Base-by-base conservation (phyloP, 2,797 vertebrate species). In the Acrossocheilus wenchowensis region DNA sequence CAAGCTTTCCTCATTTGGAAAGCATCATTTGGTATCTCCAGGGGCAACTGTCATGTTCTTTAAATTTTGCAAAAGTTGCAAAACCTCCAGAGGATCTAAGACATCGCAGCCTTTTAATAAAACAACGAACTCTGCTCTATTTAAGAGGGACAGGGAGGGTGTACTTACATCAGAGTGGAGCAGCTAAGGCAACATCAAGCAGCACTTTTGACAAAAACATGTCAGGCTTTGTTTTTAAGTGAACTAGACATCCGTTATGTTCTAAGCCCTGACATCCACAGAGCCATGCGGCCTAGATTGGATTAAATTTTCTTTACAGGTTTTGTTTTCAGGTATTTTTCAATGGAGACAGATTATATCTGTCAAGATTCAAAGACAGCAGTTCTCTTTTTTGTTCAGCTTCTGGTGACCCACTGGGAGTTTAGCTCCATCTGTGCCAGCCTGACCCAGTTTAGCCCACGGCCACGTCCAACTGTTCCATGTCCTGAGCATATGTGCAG, bases 381-480 rank as follows among this genome's bases (percentile, higher is more conserved):
- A 54, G 68, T 81, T 74, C n/a, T 75, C 86, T 87, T 86, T 86
- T 82, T 90, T 89, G 80, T 88, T 93, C 92, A 92, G 93, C 91
- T 92, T 93, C 94, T 91, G 91, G 92, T 93, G 94, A 95, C 94
- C 94, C 94, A 92, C 89, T 93, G 95, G 95, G 95, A 95, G 89
- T 93, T 94, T 92, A 86, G 82, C 92, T 95, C 96, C 95, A 96
- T 96, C 95, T 96, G 96, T 95, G 95, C 91, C 89, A 72, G 92
- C 92, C 93, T 96, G 95, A 96, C 95, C 96, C 95, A 96, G 93
- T 96, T 96, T 95, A 95, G 95, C 96, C 95, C 93, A 94, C 89
- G 93, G 96, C 94, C 94, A 94, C 87, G 88, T 96, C 95, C 96
- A 96, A 96, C 95, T 96, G 96, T 95, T 96, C 92, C 71, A 88